Base-by-base conservation (phyloP, 2,113 vertebrate species). In the Protobothrops flavoviridis region DNA sequence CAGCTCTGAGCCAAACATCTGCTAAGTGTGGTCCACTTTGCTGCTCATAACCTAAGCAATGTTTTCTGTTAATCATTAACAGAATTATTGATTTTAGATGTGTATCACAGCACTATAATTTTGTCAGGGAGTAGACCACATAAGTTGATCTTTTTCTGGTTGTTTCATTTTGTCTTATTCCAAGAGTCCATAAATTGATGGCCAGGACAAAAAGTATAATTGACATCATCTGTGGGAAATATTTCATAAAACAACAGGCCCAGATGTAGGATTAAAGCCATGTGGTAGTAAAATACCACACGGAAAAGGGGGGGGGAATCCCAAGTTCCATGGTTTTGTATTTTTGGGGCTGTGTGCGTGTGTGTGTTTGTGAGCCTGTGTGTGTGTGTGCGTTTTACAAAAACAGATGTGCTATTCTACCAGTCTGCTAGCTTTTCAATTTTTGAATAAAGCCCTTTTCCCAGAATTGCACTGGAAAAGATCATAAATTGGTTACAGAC, bases 181-280 rank as follows among this genome's bases (percentile, higher is more conserved):
- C 98, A 98, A 98, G 98, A 98, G 98, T 98, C 97, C 90, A 94
- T 98, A 98, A 98, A 98, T 98, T 98, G 98, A 98, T 98, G 98
- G 98, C 98, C 96, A 33, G 98, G 98, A 99, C 98, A 98, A 98
- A 98, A 98, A 98, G 98, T 98, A 98, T 98, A 98, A 98, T 98
- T 98, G 98, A 98, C 98, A 98, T 98, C 98, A 98, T 98, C 98
- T 99, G 98, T 99, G 98, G 98, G 98, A 98, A 98, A 98, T 98
- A 98, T 98, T 98, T 99, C 98, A 98, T 98, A 98, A 98, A 98
- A 98, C 98, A 98, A 98, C 98, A 98, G 98, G 98, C 97, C 98
- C 98, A 98, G 98, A 99, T 98, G 98, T 98, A 98, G 98, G 98
- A 98, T 98, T 98, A 98, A 98, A 98, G 98, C 98, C 98, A 98